Base-by-base conservation (phyloP, 2,888 invertebrate species). In the Chaetogeoica ovagalla region DNA sequence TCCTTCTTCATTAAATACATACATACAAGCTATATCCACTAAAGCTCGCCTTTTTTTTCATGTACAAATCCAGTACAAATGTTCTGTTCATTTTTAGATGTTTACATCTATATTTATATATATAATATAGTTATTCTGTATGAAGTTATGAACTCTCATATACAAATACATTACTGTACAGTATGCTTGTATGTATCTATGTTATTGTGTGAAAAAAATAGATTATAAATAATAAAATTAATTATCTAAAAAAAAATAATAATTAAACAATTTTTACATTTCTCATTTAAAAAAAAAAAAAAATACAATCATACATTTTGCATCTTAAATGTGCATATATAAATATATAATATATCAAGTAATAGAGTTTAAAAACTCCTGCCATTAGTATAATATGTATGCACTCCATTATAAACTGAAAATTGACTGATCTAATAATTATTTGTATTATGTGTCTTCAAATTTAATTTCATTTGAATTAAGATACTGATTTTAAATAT, bases 351-450 rank as follows among this genome's bases (percentile, higher is more conserved):
- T 59, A 21, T 19, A 43, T 75, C 39, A 37, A 65, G 13, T n/a
- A 62, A 43, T 43, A 7, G 7, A 43, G 8, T 48, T 48, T 13
- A 15, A 48, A 48, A 48, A 48, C 8, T 13, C 48, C 13, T 48
- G 15, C 11, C 48, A 9, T 43, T 62, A 66, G 43, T n/a, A 70
- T 37, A 19, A 70, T 37, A 19, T 66, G 60, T 43, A 59, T 66
- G 23, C 43, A 21, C 21, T 59, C 59, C n/a, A n/a, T 30, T 75
- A 19, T 75, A 43, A 68, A 75, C 43, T 68, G 7, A 13, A 68
- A 75, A 75, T 48, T 66, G 75, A 75, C 75, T 66, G 66, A 75
- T 59, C 75, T 75, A 66, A 8, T 75, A 66, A 4, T 59, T 75
- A 43, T 66, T 66, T 66, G n/a, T 75, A 66, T 43, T 19, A 65